phyloP scores from a whole-genome alignment of 2,113 vertebrate genomes.

The Zingel zingel region DNA sequence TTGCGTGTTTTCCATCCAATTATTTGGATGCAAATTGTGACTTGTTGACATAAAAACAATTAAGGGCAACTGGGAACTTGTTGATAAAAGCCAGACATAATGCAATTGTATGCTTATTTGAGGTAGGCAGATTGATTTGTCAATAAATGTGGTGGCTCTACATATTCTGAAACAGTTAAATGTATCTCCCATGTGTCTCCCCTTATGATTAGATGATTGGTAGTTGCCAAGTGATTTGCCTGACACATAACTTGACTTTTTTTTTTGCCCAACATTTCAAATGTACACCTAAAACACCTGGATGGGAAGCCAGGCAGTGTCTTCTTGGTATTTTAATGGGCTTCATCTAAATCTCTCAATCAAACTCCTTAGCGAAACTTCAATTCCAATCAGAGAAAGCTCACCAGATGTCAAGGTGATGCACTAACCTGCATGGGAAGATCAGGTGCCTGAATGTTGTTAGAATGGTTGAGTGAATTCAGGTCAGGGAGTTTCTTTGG shows the following conservation, averaged over 20 bases:
- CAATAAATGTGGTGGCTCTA: neutral
- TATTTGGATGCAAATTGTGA: conserved; percentile 7
- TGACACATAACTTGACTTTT: neutral
- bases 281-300: neutral
- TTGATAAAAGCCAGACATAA: conserved; percentile 4
- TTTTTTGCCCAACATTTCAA: neutral
- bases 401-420: conserved; percentile 29
- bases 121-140: neutral
- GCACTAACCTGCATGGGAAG: conserved; percentile 17
- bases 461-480: conserved; percentile 43
- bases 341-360: conserved; percentile 33
- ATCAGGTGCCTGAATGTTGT: conserved; percentile 30
- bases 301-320: neutral
- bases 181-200: neutral
- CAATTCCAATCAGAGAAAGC: conserved; percentile 29
- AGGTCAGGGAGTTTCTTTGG: conserved; percentile 58
- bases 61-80: neutral
- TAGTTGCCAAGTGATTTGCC: neutral
- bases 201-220: neutral
- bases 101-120: neutral
- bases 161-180: neutral
- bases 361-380: conserved; percentile 15
- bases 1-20: neutral
- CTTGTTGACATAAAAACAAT: neutral
- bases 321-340: conserved; percentile 33